These are phyloP conservation scores for Hymenochirus boettgeri DNA, from an alignment of 2,113 vertebrate genomes.

Conservation along the genomic window DNA sequence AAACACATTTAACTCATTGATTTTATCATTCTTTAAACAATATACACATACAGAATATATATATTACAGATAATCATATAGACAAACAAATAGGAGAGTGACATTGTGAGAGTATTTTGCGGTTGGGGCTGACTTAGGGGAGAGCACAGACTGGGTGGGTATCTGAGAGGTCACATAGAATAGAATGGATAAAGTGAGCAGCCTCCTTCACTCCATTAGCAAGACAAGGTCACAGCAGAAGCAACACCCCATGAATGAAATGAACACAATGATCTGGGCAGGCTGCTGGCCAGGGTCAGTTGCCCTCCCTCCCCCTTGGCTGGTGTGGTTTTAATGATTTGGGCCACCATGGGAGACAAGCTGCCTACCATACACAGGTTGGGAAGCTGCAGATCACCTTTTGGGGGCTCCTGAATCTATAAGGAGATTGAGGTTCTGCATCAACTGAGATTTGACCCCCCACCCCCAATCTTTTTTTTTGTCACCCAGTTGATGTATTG, in stretches of 20 bases:
- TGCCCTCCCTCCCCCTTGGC: not conserved
- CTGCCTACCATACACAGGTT: too few relatives aligned
- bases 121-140: too few relatives aligned
- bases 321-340: not conserved
- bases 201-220: not conserved
- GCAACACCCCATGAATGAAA: not conserved
- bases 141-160: not conserved
- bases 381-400: too few relatives aligned
- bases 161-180: not conserved
- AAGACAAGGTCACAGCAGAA: slow-evolving; percentile 14
- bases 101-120: too few relatives aligned
- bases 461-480: not conserved
- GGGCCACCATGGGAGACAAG: not conserved
- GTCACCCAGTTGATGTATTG: not conserved
- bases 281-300: not conserved
- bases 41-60: too few relatives aligned
- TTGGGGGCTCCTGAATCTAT: too few relatives aligned
- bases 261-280: not conserved
- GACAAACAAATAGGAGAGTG: too few relatives aligned
- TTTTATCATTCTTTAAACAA: too few relatives aligned
- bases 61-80: too few relatives aligned
- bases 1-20: not conserved
- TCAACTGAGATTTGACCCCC: not conserved
- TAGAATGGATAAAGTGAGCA: not conserved
- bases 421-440: not conserved